A percentile compares a stretch with the other conserved stretches of the same genome.
phyloP scores from a whole-genome alignment of 2,888 invertebrate species.

The Odontocerum albicorne region DNA sequence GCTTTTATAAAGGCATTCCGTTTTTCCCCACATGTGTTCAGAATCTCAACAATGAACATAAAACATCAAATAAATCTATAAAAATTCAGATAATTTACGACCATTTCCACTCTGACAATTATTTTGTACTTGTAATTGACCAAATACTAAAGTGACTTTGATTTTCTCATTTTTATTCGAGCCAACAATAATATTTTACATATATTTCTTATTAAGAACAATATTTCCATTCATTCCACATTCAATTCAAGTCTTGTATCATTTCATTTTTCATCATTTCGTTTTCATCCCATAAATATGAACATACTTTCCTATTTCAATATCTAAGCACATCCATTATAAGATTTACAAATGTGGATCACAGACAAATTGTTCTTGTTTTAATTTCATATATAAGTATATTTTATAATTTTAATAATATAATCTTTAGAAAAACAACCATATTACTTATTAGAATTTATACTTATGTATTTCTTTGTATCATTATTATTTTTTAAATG shows the following conservation, averaged over 20 bases:
- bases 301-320: conserved; percentile 13
- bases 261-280: conserved; percentile 1
- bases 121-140: conserved; percentile 23
- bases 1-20: no score
- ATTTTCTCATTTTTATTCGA: no score
- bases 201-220: no score
- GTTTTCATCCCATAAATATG: background rate
- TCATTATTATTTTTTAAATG: conserved; percentile 26
- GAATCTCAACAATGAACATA: no score
- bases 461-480: conserved; percentile 26
- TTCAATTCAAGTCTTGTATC: no score
- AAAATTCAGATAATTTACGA: no score
- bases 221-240: conserved; percentile 15
- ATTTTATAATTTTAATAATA: conserved; percentile 20
- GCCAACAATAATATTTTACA: no score
- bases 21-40: no score
- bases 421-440: conserved; percentile 33
- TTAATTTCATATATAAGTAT: conserved; percentile 15
- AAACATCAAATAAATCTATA: no score
- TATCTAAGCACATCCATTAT: conserved; percentile 22
- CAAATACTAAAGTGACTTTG: background rate
- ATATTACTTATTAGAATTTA: conserved; percentile 20
- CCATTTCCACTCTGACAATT: no score
- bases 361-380: conserved; percentile 33
- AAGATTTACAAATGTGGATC: conserved; percentile 31